A percentile compares a stretch with the other conserved stretches of the same genome.
Evolutionary conservation across 2,888 invertebrate genomes (phyloP).

Genomic region (Eumacrocentrus americanus): DNA sequence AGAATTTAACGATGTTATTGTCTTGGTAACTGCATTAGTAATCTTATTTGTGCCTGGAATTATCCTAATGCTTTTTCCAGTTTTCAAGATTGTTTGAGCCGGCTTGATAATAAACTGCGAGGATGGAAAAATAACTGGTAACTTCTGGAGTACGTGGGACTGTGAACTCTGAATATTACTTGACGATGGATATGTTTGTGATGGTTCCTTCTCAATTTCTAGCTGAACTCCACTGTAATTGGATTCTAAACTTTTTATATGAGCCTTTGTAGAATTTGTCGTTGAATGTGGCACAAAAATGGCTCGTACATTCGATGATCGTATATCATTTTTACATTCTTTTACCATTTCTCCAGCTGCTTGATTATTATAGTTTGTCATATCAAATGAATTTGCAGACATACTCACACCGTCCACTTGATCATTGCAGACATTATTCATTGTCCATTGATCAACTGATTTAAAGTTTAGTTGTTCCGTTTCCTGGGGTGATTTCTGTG

Average conservation of each 20-base stretch:
- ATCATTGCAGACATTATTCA: not conserved
- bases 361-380: not conserved
- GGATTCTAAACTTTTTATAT: not conserved
- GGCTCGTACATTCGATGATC: not conserved
- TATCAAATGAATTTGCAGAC: not conserved
- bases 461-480: slow-evolving; percentile 4
- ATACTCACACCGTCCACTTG: not conserved
- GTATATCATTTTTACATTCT: not conserved
- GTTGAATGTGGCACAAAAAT: not conserved
- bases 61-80: slow-evolving; percentile 48
- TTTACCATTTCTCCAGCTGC: not conserved
- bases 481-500: not conserved
- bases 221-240: slow-evolving; percentile 38
- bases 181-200: slow-evolving; percentile 34
- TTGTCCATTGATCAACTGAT: slow-evolving; percentile 12
- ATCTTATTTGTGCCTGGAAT: slow-evolving; percentile 45
- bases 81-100: slow-evolving; percentile 47
- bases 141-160: slow-evolving; percentile 44
- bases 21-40: slow-evolving; percentile 32
- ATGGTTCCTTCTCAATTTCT: slow-evolving; percentile 34
- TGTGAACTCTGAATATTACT: slow-evolving; percentile 38
- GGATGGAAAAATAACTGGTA: slow-evolving; percentile 48
- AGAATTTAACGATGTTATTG: slow-evolving; percentile 16
- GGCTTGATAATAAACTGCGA: slow-evolving; percentile 54
- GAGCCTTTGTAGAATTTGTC: not conserved